Conservation (phyloP, 2,797 vertebrate genomes). For the Neosilurus hyrtlii region DNA sequence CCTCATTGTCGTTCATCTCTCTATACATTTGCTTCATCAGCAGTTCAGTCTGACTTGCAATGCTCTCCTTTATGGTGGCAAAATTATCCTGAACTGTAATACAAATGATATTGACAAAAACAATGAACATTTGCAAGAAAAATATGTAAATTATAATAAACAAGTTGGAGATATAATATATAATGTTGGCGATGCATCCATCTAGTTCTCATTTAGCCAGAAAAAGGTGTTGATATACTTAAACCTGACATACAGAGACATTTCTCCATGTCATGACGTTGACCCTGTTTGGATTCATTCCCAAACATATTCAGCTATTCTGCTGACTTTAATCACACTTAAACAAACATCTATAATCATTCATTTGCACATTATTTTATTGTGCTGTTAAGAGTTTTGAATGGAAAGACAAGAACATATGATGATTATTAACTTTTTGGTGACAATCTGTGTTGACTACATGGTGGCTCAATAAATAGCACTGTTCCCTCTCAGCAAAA, state of each 20-base stretch:
- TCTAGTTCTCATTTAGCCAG: neutral
- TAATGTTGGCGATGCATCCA: neutral
- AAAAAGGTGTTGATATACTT: neutral
- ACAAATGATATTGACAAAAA: neutral
- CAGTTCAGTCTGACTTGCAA: slow-evolving; percentile 65
- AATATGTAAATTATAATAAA: neutral
- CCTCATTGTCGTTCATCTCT: slow-evolving; percentile 63
- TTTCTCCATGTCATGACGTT: neutral
- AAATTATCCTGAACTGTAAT: slow-evolving; percentile 67
- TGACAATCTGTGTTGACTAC: no score
- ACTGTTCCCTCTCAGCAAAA: no score
- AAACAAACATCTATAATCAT: neutral
- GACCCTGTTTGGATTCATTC: neutral
- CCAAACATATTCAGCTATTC: neutral
- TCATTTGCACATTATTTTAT: neutral
- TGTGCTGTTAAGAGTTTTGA: neutral
- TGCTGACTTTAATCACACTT: neutral
- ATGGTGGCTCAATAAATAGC: no score
- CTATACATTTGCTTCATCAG: slow-evolving; percentile 59
- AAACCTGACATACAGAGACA: neutral
- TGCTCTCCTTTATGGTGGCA: slow-evolving; percentile 59
- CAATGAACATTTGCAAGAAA: no score
- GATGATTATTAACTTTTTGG: no score
- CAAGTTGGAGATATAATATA: neutral
- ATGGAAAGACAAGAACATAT: neutral